Evolutionary conservation across 2,888 invertebrate genomes (phyloP).

Genomic region (Apodemia hepburni): DNA sequence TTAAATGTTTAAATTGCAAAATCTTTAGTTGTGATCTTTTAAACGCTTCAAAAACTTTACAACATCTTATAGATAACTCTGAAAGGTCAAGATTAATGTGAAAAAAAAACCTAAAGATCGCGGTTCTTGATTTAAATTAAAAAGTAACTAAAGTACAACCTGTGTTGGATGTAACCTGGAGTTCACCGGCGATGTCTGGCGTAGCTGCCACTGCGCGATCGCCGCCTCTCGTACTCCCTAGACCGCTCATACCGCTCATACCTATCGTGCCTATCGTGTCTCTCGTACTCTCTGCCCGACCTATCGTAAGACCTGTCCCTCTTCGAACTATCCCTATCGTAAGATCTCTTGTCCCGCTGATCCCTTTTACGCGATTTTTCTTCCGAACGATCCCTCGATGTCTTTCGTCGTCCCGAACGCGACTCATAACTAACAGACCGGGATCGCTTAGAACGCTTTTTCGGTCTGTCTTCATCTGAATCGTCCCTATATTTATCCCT

Average conservation of each 20-base stretch:
- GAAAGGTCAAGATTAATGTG: not conserved
- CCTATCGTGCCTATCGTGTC: slow-evolving; percentile 38
- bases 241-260: slow-evolving; percentile 69
- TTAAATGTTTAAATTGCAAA: too few species aligned
- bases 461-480: slow-evolving; percentile 57
- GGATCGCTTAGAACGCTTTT: slow-evolving; percentile 56
- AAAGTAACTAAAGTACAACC: slow-evolving; percentile 59
- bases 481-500: slow-evolving; percentile 61
- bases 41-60: not conserved
- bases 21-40: not conserved
- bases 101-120: slow-evolving; percentile 5
- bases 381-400: slow-evolving; percentile 46
- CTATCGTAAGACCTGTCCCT: slow-evolving; percentile 44
- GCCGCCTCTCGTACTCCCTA: slow-evolving; percentile 63
- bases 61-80: not conserved
- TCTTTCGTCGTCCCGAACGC: slow-evolving; percentile 45
- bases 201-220: slow-evolving; percentile 59
- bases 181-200: slow-evolving; percentile 67
- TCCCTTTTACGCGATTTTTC: slow-evolving; percentile 50
- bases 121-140: slow-evolving; percentile 22
- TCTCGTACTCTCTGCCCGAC: slow-evolving; percentile 37
- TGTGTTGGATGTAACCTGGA: slow-evolving; percentile 58
- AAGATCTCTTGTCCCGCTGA: slow-evolving; percentile 48
- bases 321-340: slow-evolving; percentile 47
- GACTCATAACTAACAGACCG: slow-evolving; percentile 61